Base-by-base conservation (phyloP, 2,888 invertebrate species). In the Chrysopilus asiliformis region DNA sequence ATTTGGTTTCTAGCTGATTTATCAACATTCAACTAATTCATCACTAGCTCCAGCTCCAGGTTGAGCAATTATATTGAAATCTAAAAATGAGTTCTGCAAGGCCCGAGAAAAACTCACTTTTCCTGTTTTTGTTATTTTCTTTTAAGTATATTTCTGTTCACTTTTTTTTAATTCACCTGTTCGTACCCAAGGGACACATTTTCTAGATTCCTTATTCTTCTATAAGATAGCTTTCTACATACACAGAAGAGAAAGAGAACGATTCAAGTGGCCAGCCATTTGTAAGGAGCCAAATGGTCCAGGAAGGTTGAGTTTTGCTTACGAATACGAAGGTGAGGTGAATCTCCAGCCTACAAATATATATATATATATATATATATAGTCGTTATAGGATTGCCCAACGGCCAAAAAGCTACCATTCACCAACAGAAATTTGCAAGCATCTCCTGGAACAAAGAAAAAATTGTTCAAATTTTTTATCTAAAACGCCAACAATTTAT, bases 401-500 rank as follows among this genome's bases (percentile, higher is more conserved):
- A n/a, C n/a, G n/a, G n/a, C 17, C 10, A 31, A 31, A 31, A 31
- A 6, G 14, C 7, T 18, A 31, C 25, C 3, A 17, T 4, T 12
- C 17, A 4, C 7, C 26, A 4, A 12, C 12, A 5, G 12, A 29
- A 29, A 22, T 30, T 30, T 29, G 2, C n/a, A n/a, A n/a, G n/a
- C n/a, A n/a, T n/a, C n/a, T n/a, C n/a, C n/a, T n/a, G n/a, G n/a
- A n/a, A n/a, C n/a, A n/a, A n/a, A n/a, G n/a, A n/a, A n/a, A 31
- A 8, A 6, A 16, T 15, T 18, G 17, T 18, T 17, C 29, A 25
- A 34, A 31, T 42, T 42, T 42, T 42, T 39, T 32, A 39, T 42
- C 42, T 42, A 34, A 39, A 42, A 39, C 26, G 39, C 5, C 30
- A 16, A 34, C 42, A 39, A 42, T 42, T 42, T 39, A 42, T 42